These are phyloP conservation scores for Dromiciops gliroides DNA, from an alignment of 2,113 vertebrate species.

Conservation along the genomic window DNA sequence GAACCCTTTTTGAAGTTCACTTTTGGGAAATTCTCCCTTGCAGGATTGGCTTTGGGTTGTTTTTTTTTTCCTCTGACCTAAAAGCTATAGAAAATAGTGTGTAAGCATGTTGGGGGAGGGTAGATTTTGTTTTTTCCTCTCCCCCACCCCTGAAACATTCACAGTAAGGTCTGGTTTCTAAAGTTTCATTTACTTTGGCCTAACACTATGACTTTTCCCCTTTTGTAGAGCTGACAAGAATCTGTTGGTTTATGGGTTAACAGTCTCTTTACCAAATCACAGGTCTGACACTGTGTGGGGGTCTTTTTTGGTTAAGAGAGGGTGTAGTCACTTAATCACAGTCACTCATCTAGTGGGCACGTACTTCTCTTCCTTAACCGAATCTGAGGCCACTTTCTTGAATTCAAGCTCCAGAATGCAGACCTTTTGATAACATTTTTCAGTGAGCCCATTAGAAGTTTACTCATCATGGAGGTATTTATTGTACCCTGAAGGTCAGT, in stretches of 20 bases:
- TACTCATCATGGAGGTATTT: constrained; percentile 28
- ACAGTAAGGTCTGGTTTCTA: background rate
- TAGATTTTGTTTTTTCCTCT: background rate
- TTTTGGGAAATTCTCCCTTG: background rate
- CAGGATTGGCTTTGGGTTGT: too few species aligned
- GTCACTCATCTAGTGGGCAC: background rate
- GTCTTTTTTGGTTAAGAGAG: background rate
- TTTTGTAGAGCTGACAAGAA: constrained; percentile 28
- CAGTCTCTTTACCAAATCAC: constrained; percentile 26
- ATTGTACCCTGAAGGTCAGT: constrained; percentile 9
- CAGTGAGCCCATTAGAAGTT: constrained; percentile 26
- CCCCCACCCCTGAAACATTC: background rate
- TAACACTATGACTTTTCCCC: background rate
- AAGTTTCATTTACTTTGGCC: background rate
- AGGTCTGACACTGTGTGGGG: background rate
- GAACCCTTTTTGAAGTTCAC: background rate
- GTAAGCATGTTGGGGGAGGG: background rate
- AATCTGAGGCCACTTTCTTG: background rate
- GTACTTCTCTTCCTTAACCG: constrained; percentile 21
- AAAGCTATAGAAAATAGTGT: background rate
- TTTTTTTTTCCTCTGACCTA: background rate
- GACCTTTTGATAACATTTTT: background rate
- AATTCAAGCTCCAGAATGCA: constrained; percentile 14
- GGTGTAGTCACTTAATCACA: constrained; percentile 8
- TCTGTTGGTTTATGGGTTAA: background rate